Base-by-base conservation (phyloP, 2,113 vertebrate genomes). In the Argyrosomus japonicus region DNA sequence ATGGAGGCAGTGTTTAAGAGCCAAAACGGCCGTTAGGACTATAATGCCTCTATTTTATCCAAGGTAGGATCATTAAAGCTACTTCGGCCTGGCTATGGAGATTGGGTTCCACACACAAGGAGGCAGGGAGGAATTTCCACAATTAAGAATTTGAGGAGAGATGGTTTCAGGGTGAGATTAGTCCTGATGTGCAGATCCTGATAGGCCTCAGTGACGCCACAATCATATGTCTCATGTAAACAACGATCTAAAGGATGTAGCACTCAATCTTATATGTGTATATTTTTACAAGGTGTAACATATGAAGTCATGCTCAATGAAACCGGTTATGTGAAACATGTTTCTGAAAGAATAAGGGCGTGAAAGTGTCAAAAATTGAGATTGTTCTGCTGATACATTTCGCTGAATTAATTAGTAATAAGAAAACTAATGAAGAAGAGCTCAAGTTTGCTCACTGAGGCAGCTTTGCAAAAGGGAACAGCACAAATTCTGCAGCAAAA, bases 21-120 rank as follows among this genome's bases (percentile, higher is more conserved):
- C 93, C 94, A 95, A 91, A 85, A 83, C 58, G 72, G 71, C 87
- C 63, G 29, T 91, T 89, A 81, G 90, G 87, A 94, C 91, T 87
- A 95, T 94, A 95, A 95, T 92, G 91, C 90, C 82, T 90, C 92
- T 89, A 87, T 95, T 95, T 95, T 93, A 88, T 91, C 90, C 84
- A 32, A 68, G 89, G 88, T 85, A 90, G 88, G 86, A 89, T 93
- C 88, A 93, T 93, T 93, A 92, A 92, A 93, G 91, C 84, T 68
- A 79, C 91, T 79, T 68, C 57, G 79, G 87, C 77, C 71, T 68
- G 81, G 81, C 74, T 57, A 53, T 76, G 88, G 84, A 93, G 93
- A 95, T 95, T 92, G 83, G 87, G 90, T 95, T 95, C 86, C 95
- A 87, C 80, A 79, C 81, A 81, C 85, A 86, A 78, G 88, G 75